Conservation (phyloP, 2,888 invertebrate species). For the Deilephila porcellus region DNA sequence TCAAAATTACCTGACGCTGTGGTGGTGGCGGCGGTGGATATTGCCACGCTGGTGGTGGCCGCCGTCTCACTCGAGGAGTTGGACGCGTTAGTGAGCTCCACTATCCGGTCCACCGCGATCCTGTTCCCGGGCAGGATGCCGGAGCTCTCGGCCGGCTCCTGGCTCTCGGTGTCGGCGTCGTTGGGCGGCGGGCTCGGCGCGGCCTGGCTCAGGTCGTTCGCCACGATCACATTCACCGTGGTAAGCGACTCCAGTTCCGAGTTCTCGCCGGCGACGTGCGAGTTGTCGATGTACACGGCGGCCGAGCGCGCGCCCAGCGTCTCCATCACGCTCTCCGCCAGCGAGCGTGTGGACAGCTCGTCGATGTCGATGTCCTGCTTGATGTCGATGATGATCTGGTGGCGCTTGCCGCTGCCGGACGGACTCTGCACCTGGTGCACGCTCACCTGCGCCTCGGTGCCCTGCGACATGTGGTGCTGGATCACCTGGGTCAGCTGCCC, state of each 20-base stretch:
- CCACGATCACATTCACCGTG: conserved; percentile 80
- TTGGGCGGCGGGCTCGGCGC: conserved; percentile 60
- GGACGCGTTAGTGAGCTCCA: conserved; percentile 68
- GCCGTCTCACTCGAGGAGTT: conserved; percentile 52
- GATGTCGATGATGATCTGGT: conserved; percentile 82
- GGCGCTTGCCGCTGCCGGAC: conserved; percentile 73
- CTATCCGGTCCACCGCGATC: conserved; percentile 74
- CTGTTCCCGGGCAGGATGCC: conserved; percentile 64
- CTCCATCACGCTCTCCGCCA: conserved; percentile 83
- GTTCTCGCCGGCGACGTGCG: conserved; percentile 63
- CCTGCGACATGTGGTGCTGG: conserved; percentile 75
- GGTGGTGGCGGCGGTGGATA: conserved; percentile 66
- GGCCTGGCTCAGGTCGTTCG: conserved; percentile 68
- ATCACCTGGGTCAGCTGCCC: conserved; percentile 77
- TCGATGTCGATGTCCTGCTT: conserved; percentile 82
- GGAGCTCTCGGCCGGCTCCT: conserved; percentile 58
- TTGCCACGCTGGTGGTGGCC: conserved; percentile 60
- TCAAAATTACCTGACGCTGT: conserved; percentile 76
- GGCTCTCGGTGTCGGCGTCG: conserved; percentile 55
- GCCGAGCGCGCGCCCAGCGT: conserved; percentile 78
- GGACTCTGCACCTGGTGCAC: conserved; percentile 77
- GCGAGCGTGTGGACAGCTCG: conserved; percentile 74
- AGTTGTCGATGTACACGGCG: conserved; percentile 79
- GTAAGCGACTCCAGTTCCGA: conserved; percentile 76
- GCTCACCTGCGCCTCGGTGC: conserved; percentile 76